A percentile compares a stretch with the other conserved stretches of the same genome.
Conservation (phyloP, 2,797 vertebrate species). For the Delichon dasypus region DNA sequence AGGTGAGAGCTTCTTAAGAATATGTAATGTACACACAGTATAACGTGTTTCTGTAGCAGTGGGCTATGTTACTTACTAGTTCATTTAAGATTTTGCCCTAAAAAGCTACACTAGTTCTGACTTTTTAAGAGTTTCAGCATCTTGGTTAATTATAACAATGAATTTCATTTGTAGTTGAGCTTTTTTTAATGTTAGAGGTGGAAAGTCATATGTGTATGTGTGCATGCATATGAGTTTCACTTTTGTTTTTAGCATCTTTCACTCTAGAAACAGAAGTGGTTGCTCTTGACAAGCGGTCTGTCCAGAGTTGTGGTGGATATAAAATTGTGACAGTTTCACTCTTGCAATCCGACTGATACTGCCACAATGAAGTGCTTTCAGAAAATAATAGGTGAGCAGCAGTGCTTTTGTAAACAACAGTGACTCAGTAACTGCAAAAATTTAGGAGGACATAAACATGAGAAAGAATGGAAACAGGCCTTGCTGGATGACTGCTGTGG, state of each 20-base stretch:
- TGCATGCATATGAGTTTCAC: background rate
- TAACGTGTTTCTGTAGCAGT: background rate
- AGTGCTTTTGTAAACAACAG: constrained; percentile 24
- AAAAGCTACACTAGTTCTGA: background rate
- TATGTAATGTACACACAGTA: background rate
- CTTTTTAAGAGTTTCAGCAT: background rate
- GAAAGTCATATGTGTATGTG: background rate
- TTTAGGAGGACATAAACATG: constrained; percentile 41
- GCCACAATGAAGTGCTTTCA: background rate
- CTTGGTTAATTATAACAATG: background rate
- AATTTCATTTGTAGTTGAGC: background rate
- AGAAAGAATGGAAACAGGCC: constrained; percentile 26
- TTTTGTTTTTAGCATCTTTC: background rate
- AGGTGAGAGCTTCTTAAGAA: background rate
- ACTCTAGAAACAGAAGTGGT: background rate
- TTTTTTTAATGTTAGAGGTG: background rate
- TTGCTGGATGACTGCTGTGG: constrained; percentile 17
- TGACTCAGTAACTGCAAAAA: constrained; percentile 48
- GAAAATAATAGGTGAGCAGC: constrained; percentile 18
- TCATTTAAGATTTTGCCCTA: background rate
- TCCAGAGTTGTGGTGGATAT: background rate
- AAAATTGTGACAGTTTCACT: constrained; percentile 5
- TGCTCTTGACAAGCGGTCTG: background rate
- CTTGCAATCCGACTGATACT: background rate
- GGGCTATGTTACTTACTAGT: background rate